Conservation (phyloP, 2,797 vertebrate species). For the Microctenopoma stevenorrisi region DNA sequence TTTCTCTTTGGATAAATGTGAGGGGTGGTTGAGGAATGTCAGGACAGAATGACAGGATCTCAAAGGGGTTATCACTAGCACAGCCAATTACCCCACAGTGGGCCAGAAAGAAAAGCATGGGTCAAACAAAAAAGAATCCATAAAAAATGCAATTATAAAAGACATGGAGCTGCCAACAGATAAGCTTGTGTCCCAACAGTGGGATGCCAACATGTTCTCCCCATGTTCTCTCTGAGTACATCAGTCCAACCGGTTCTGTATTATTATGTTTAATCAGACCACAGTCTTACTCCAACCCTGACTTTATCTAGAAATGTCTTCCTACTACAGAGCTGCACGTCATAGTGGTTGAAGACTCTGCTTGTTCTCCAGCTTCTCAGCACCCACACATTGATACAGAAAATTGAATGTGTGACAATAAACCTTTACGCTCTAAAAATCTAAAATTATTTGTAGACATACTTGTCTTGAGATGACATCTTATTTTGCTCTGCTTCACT, state of each 20-base stretch:
- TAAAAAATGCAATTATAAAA: slow-evolving; percentile 71
- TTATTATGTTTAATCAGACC: no score
- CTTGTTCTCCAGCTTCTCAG: no score
- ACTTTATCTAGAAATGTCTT: no score
- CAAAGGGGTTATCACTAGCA: slow-evolving; percentile 70
- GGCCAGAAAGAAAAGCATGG: slow-evolving; percentile 60
- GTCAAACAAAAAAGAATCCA: slow-evolving; percentile 67
- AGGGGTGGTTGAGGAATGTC: slow-evolving; percentile 66
- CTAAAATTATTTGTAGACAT: neutral
- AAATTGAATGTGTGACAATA: no score
- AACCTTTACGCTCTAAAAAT: no score
- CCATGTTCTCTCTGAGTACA: no score
- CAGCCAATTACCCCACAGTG: slow-evolving; percentile 77
- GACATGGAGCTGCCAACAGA: slow-evolving; percentile 50
- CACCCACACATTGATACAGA: no score
- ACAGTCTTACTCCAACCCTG: no score
- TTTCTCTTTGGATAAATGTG: slow-evolving; percentile 67
- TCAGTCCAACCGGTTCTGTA: no score
- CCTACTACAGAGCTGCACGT: no score
- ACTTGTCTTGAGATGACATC: neutral
- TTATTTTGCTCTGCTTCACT: neutral
- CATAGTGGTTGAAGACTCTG: no score
- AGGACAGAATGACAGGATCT: slow-evolving; percentile 72
- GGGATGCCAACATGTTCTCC: slow-evolving; percentile 12
- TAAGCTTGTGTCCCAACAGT: slow-evolving; percentile 41